These are phyloP conservation scores for Bugulina stolonifera DNA, from an alignment of 2,888 invertebrate species.

Conservation along the genomic window DNA sequence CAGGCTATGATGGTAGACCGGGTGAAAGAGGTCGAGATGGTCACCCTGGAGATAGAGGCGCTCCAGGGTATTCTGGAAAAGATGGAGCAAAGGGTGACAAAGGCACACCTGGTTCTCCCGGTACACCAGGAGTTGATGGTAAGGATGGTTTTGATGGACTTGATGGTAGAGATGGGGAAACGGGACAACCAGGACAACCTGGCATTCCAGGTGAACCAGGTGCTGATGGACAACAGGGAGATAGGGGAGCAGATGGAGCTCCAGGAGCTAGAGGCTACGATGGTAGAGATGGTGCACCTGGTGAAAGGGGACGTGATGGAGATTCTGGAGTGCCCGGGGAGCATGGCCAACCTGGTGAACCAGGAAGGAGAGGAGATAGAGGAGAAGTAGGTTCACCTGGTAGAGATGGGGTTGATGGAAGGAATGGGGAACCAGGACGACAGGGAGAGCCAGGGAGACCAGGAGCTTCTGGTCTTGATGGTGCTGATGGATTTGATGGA, in stretches of 20 bases:
- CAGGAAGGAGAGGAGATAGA: conserved; percentile 7
- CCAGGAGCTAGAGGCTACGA: conserved; percentile 19
- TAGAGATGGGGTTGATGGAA: conserved; percentile 5
- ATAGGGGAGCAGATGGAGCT: conserved; percentile 20
- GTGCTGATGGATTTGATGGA: conserved; percentile 26
- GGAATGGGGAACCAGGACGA: conserved; percentile 23
- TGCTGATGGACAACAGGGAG: conserved; percentile 9
- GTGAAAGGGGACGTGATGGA: conserved; percentile 18
- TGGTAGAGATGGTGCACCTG: conserved; percentile 27
- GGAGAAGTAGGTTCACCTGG: conserved; percentile 6
- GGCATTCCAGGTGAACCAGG: conserved; percentile 21
- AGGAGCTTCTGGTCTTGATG: conserved; percentile 24
- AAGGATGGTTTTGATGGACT: conserved; percentile 3
- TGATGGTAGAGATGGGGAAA: not conserved
- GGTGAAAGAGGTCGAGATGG: conserved; percentile 25
- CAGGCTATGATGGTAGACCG: conserved; percentile 18
- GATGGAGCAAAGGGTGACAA: conserved; percentile 25
- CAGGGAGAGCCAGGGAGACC: not conserved
- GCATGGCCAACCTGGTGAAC: not conserved
- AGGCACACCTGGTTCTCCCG: conserved; percentile 9
- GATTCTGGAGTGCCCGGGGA: not conserved
- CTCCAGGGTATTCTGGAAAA: conserved; percentile 24
- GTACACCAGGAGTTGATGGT: conserved; percentile 5
- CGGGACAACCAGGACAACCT: conserved; percentile 9
- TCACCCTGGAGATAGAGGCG: conserved; percentile 15